phyloP scores from a whole-genome alignment of 2,888 invertebrate genomes.

The Parnassius mnemosyne region DNA sequence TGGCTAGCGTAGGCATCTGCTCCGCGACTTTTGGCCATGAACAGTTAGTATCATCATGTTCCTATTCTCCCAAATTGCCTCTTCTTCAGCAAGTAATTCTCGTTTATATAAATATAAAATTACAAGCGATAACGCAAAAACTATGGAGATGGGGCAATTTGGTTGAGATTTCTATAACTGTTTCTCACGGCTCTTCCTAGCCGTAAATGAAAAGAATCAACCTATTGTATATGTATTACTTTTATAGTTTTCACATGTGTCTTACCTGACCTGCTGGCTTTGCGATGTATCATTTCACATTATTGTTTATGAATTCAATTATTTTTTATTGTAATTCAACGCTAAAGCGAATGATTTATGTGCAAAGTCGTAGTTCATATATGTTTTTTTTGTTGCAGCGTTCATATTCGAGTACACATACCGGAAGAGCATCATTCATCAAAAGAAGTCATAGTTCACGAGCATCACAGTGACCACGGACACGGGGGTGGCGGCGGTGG shows the following conservation, averaged over 20 bases:
- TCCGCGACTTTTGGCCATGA: slow-evolving; percentile 75
- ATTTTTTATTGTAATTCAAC: slow-evolving; percentile 27
- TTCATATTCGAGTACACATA: slow-evolving; percentile 79
- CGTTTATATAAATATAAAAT: neutral
- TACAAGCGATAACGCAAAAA: slow-evolving; percentile 49
- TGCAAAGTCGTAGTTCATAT: neutral
- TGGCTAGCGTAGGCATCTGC: slow-evolving; percentile 71
- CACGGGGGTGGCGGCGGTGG: slow-evolving; percentile 51
- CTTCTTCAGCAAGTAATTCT: neutral
- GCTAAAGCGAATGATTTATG: slow-evolving; percentile 6
- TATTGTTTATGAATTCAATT: slow-evolving; percentile 8
- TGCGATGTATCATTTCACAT: slow-evolving; percentile 47
- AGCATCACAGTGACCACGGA: slow-evolving; percentile 57
- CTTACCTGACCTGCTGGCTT: slow-evolving; percentile 50
- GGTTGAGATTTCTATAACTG: slow-evolving; percentile 61
- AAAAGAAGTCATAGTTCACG: slow-evolving; percentile 70
- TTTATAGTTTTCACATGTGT: slow-evolving; percentile 50
- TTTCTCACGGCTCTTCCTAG: slow-evolving; percentile 48
- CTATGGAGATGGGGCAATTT: slow-evolving; percentile 56
- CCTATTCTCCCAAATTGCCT: neutral
- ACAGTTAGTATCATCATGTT: slow-evolving; percentile 65
- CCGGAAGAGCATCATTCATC: slow-evolving; percentile 72
- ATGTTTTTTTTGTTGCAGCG: slow-evolving; percentile 62
- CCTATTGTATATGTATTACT: slow-evolving; percentile 53
- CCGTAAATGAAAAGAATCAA: slow-evolving; percentile 74